Evolutionary conservation across 2,888 invertebrate species (phyloP).

Genomic region (Tetranychus piercei): DNA sequence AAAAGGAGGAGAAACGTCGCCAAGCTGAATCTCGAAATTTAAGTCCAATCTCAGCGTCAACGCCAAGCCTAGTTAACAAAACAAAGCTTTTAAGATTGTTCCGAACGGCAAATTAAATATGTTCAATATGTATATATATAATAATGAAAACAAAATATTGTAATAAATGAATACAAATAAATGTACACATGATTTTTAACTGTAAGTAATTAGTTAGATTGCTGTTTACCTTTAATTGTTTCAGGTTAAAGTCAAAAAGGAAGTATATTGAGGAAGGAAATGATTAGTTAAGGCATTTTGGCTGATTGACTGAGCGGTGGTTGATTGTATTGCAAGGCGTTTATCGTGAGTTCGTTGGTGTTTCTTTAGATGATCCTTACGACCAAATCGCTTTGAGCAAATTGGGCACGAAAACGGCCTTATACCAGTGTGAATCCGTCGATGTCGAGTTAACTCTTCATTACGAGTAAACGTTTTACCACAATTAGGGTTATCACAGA

Average conservation of each 20-base stretch:
- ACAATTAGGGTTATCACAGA: conserved; percentile 64
- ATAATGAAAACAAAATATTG: too few species aligned
- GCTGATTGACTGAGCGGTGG: background rate
- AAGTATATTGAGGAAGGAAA: background rate
- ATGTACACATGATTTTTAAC: too few species aligned
- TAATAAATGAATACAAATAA: too few species aligned
- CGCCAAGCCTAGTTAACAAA: background rate
- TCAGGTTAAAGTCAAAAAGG: background rate
- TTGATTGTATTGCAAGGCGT: conserved; percentile 13
- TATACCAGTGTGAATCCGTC: conserved; percentile 67
- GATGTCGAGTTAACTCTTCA: conserved; percentile 76
- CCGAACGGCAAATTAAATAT: background rate
- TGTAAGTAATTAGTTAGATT: too few species aligned
- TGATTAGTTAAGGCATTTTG: background rate
- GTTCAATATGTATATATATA: too few species aligned
- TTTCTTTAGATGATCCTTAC: conserved; percentile 83
- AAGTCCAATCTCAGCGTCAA: background rate
- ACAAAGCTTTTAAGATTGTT: background rate
- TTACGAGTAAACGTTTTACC: conserved; percentile 78
- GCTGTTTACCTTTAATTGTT: background rate
- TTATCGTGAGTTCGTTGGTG: conserved; percentile 61
- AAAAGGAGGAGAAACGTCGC: conserved; percentile 28
- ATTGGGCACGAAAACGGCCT: conserved; percentile 65
- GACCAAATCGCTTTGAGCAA: conserved; percentile 78
- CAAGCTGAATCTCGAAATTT: background rate